Evolutionary conservation across 1,140 invertebrate genomes (phyloP).

Genomic region (Harpegnathos saltator): DNA sequence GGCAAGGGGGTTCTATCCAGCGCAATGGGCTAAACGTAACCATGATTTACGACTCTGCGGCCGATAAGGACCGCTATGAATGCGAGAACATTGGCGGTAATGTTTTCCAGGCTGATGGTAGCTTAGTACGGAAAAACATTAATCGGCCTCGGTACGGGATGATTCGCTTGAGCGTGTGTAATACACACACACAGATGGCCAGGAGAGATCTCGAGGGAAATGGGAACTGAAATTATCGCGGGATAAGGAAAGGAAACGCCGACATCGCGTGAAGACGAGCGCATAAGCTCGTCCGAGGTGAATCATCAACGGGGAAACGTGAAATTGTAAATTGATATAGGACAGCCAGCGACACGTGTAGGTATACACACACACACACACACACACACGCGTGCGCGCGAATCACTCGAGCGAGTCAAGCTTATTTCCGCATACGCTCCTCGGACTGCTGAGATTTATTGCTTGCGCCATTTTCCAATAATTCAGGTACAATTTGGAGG

Average conservation of each 20-base stretch:
- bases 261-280: not conserved
- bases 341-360: too few species aligned
- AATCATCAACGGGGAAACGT: too few species aligned
- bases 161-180: slow-evolving; percentile 3
- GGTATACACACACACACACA: not conserved
- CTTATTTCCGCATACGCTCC: not conserved
- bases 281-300: too few species aligned
- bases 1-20: slow-evolving; percentile 62
- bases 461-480: not conserved
- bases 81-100: slow-evolving; percentile 66
- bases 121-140: slow-evolving; percentile 53
- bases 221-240: not conserved
- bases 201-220: not conserved
- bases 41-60: slow-evolving; percentile 70
- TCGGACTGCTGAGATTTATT: not conserved
- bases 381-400: too few species aligned
- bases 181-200: not conserved
- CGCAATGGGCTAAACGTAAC: slow-evolving; percentile 56
- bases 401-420: not conserved
- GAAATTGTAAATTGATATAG: slow-evolving; percentile 1
- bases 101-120: slow-evolving; percentile 43
- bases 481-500: not conserved
- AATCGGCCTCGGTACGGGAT: slow-evolving; percentile 21
- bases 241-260: not conserved
- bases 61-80: slow-evolving; percentile 63